Percentiles rank a stretch among this genome's conserved stretches.
These are phyloP conservation scores for Hiodon tergisus DNA, from an alignment of 2,113 vertebrate genomes.

Conservation along the genomic window DNA sequence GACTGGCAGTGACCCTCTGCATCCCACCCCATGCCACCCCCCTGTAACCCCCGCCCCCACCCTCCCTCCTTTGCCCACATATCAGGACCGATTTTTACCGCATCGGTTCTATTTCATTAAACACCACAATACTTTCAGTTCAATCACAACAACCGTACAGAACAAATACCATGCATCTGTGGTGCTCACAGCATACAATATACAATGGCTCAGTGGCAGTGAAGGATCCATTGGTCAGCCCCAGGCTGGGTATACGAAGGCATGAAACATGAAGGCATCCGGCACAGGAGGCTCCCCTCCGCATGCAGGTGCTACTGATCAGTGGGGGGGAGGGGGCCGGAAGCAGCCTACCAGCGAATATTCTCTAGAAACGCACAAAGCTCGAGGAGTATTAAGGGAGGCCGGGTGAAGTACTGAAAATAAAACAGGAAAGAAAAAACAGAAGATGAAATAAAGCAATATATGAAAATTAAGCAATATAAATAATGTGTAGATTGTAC, in stretches of 20 bases:
- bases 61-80: not conserved
- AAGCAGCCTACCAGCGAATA: not conserved
- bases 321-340: not conserved
- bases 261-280: constrained; percentile 31
- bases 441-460: constrained; percentile 3
- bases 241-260: constrained; percentile 28
- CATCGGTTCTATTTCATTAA: not conserved
- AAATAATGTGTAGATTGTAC: constrained; percentile 1
- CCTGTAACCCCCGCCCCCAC: not conserved
- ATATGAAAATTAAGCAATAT: not conserved
- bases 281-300: not conserved
- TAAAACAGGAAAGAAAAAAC: constrained; percentile 12
- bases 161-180: constrained; percentile 18
- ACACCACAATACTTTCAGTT: not conserved
- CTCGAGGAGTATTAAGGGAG: constrained; percentile 10
- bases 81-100: not conserved
- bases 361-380: constrained; percentile 14
- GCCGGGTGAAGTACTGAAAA: constrained; percentile 23
- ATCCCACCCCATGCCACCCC: not conserved
- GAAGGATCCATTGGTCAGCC: constrained; percentile 23
- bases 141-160: constrained; percentile 14
- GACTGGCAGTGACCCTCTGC: constrained; percentile 4
- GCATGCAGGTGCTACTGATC: constrained; percentile 4
- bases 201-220: constrained; percentile 18
- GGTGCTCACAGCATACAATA: constrained; percentile 10